Evolutionary conservation across 2,797 vertebrate species (phyloP).

Genomic region (Hemibagrus guttatus): DNA sequence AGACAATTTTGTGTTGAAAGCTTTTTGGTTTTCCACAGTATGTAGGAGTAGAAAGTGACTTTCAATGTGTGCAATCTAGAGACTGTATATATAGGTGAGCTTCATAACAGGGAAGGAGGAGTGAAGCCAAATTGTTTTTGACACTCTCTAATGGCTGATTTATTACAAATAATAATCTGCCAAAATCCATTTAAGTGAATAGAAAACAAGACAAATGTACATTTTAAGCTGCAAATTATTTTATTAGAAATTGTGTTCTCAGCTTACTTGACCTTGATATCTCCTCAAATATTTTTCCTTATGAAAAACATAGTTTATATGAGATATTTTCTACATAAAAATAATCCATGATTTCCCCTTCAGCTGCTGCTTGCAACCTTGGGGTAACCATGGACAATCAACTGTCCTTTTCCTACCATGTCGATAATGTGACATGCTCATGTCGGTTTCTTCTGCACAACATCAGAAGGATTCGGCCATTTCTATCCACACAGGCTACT

Average conservation of each 20-base stretch:
- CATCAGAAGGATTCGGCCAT: no score
- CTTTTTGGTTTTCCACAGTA: background rate
- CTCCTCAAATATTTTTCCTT: background rate
- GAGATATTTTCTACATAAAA: background rate
- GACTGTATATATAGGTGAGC: background rate
- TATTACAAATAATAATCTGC: background rate
- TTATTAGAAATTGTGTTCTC: no score
- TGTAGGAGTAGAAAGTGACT: background rate
- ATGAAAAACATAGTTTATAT: background rate
- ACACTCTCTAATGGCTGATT: background rate
- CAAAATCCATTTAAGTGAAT: background rate
- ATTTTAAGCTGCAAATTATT: background rate
- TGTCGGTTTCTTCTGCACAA: no score
- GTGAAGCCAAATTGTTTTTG: background rate
- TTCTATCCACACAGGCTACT: no score
- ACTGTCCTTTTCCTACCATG: no score
- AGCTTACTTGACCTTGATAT: background rate
- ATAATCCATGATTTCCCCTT: no score
- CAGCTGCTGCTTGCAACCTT: no score
- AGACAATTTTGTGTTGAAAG: background rate
- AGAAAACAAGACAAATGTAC: background rate
- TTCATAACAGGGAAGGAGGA: background rate
- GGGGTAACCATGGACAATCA: no score
- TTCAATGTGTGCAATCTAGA: background rate
- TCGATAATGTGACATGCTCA: no score